Percentiles rank a stretch among this genome's conserved stretches.
phyloP scores from a whole-genome alignment of 2,888 invertebrate species.

The Stomorhina lunata region DNA sequence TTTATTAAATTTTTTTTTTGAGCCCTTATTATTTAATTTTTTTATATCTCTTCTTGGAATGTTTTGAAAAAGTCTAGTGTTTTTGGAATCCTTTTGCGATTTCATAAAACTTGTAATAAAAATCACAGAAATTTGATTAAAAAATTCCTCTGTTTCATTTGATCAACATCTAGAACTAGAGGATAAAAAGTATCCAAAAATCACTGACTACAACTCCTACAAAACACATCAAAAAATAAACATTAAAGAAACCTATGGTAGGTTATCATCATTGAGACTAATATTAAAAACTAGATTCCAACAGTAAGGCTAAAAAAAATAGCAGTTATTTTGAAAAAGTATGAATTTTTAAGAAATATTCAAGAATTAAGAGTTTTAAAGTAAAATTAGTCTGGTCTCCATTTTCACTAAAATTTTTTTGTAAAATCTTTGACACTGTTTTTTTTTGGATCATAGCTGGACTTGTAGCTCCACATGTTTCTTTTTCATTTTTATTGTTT shows the following conservation, averaged over 20 bases:
- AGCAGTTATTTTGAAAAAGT: neutral
- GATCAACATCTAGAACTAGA: conserved; percentile 25
- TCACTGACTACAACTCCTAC: conserved; percentile 49
- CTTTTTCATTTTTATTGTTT: conserved; percentile 41
- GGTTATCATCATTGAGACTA: conserved; percentile 11
- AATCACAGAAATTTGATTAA: conserved; percentile 52
- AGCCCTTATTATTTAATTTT: no score
- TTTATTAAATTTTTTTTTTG: no score
- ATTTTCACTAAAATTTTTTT: neutral
- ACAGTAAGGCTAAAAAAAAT: neutral
- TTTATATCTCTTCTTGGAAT: no score
- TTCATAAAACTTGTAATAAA: conserved; percentile 11
- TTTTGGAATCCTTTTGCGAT: conserved; percentile 19
- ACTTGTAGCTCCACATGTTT: conserved; percentile 5
- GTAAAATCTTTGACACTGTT: neutral
- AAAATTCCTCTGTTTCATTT: conserved; percentile 59
- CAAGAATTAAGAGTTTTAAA: no score
- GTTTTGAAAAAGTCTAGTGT: no score
- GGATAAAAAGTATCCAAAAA: neutral
- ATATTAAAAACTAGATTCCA: neutral
- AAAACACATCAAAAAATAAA: neutral
- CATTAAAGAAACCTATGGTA: neutral
- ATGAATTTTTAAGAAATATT: neutral
- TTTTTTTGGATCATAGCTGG: neutral
- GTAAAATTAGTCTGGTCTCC: no score